Conservation (phyloP, 2,797 vertebrate genomes). For the Falco berigora region DNA sequence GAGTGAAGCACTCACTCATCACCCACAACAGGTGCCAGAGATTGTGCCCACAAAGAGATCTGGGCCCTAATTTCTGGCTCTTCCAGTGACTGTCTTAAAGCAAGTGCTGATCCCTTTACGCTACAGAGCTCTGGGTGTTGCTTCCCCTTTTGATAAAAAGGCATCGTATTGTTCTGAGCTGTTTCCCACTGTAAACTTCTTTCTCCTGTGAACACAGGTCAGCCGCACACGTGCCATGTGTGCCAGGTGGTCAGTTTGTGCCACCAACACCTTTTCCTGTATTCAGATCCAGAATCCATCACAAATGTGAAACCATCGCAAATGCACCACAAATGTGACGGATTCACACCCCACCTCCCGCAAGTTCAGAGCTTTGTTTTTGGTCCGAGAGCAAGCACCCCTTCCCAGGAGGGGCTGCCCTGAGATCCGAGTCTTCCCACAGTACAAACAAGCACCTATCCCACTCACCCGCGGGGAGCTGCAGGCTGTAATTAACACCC, state of each 20-base stretch:
- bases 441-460: not conserved
- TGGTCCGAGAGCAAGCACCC: not conserved
- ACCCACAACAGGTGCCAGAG: not conserved
- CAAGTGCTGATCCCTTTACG: not conserved
- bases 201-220: not conserved
- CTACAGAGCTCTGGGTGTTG: not conserved
- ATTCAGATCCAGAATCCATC: not conserved
- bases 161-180: not conserved
- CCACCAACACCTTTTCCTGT: not conserved
- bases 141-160: not conserved
- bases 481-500: conserved; percentile 33
- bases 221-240: not conserved
- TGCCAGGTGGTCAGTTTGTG: not conserved
- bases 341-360: not conserved
- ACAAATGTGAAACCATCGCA: not conserved
- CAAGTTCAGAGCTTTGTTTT: not conserved
- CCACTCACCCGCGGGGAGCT: not conserved
- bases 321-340: not conserved
- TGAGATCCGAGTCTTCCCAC: not conserved
- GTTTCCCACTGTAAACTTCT: not conserved
- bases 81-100: not conserved
- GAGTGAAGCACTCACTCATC: not conserved
- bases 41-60: not conserved
- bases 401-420: not conserved
- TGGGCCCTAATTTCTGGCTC: not conserved